These are phyloP conservation scores for Argya squamiceps DNA, from an alignment of 2,797 vertebrate species.

Conservation along the genomic window DNA sequence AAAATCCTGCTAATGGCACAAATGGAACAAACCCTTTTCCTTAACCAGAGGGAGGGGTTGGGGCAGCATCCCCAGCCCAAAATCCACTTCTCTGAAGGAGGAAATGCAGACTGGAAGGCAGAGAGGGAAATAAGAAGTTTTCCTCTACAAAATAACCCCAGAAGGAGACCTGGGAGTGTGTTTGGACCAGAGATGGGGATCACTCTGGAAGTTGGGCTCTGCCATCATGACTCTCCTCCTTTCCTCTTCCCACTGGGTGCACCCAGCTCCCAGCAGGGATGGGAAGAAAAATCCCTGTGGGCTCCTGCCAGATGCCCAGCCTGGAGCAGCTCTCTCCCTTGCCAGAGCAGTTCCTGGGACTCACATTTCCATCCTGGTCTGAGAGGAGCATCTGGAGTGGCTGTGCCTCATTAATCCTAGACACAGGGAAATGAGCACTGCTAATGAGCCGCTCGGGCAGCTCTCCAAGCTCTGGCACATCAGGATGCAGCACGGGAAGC, in stretches of 20 bases:
- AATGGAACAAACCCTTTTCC: not conserved
- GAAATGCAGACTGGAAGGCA: conserved; percentile 10
- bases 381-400: conserved; percentile 59
- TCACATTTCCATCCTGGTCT: not conserved
- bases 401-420: conserved; percentile 54
- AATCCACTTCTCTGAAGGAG: not conserved
- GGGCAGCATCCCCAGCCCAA: not conserved
- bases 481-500: conserved; percentile 5
- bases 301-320: not conserved
- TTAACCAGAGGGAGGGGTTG: not conserved
- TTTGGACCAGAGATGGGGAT: not conserved
- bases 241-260: not conserved
- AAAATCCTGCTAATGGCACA: not conserved
- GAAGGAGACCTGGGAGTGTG: not conserved
- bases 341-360: not conserved
- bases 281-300: not conserved
- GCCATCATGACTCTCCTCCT: not conserved
- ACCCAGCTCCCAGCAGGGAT: not conserved
- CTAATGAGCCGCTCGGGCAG: conserved; percentile 33
- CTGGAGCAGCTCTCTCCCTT: not conserved
- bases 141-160: not conserved
- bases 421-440: conserved; percentile 51
- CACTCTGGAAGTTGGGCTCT: not conserved
- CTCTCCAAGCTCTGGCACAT: conserved; percentile 58
- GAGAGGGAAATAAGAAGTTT: not conserved